Evolutionary conservation across 2,888 invertebrate species (phyloP), one percentile per base, ranked within the genome.

Genomic region (Drosophila prolongata): DNA sequence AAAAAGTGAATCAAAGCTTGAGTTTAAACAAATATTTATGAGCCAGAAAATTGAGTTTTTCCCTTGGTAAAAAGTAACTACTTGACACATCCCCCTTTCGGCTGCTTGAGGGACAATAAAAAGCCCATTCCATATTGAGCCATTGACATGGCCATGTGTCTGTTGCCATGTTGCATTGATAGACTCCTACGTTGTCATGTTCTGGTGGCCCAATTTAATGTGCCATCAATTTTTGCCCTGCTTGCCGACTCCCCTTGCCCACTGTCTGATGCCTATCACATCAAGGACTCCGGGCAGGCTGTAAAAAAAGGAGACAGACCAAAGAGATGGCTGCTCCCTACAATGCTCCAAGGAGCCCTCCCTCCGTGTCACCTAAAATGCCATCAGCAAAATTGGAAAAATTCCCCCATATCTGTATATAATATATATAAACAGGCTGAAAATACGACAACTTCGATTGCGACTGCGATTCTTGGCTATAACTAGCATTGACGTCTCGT

Each of bases 361-460:
- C 52, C 14, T 13, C 27, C 14, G 66, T 70, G 85, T 77, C 80
- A 76, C 80, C 85, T 82, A 80, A 82, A 83, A 84, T 79, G 80
- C 82, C 85, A 83, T 83, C 85, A 84, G 74, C 60, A 79, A 83
- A 82, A 83, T 83, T 84, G 85, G 82, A 84, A 83, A 80, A 72
- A 82, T 54, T 55, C 54, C 35, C 34, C 8, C 27, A 44, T 34
- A 50, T 38, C 34, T 57, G 34, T 47, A 38, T 35, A 24, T 53
- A 16, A 35, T 62, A 72, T 75, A 75, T 78, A 82, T 71, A 78
- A 69, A 81, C 73, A 68, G 47, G 53, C 67, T 55, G 61, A 58
- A 40, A 43, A 56, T 47, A 67, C 56, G 56, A 55, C 64, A 43
- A 55, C 56, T 58, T 53, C 57, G 52, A 66, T 58, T 66, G 66